Evolutionary conservation across 2,113 vertebrate genomes (phyloP), one percentile per base, ranked within the genome.

Genomic region (Grammomys dolichurus): DNA sequence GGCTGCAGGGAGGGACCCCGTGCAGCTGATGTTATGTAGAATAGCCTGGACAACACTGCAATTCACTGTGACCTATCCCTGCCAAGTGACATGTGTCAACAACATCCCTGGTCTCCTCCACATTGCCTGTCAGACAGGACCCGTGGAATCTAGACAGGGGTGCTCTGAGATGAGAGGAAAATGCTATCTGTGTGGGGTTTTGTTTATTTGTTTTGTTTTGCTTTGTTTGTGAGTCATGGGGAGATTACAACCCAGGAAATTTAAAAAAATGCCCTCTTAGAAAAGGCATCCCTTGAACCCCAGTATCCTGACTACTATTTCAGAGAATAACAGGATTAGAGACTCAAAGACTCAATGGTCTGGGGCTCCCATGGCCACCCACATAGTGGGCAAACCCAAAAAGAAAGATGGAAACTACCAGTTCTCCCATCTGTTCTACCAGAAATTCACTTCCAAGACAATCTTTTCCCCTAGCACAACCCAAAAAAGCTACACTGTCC

Each of bases 381-480:
- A 14, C 24, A 28, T 33, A 20, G 43, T 7, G 60, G 82, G 58
- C 16, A 85, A n/a, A 12, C 69, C n/a, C 31, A 20, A 26, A 26
- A 13, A 72, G 65, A 72, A 48, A 33, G n/a, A 54, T 54, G 10
- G 51, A 84, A 36, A 26, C 11, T 84, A 22, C 93, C 92, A 73
- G 97, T 97, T 98, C 58, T 72, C 97, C 97, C 89, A 93, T 58
- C 92, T 80, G 92, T 65, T 95, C 97, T 97, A 95, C 96, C 95
- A 98, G 96, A 98, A 97, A 96, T 95, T 96, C 96, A 97, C 98
- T 98, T 98, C 97, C 98, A 97, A 98, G 98, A 97, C 43, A 98
- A 94, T 97, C 97, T 96, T 96, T 98, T 93, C 92, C 96, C 98
- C 97, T 97, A 97, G 96, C 97, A 97, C 92, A 95, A 97, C 97